These are phyloP conservation scores for Argyrosomus regius DNA, from an alignment of 2,797 vertebrate species.

Conservation along the genomic window DNA sequence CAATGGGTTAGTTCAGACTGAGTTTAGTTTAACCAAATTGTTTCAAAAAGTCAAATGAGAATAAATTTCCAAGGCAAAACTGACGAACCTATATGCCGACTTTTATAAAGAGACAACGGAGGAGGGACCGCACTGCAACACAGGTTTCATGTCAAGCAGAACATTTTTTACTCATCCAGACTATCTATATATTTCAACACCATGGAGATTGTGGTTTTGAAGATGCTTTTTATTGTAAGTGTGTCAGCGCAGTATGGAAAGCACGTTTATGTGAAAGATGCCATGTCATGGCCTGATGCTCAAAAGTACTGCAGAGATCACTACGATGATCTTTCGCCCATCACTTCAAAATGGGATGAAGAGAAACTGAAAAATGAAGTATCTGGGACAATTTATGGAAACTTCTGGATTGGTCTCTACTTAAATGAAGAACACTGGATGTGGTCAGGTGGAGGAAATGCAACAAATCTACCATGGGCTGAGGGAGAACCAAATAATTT, in stretches of 20 bases:
- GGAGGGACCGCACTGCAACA: background rate
- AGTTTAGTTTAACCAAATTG: background rate
- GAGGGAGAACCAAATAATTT: fast-evolving
- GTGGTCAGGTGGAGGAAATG: constrained; percentile 37
- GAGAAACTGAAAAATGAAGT: background rate
- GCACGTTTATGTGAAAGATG: background rate
- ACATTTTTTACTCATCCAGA: background rate
- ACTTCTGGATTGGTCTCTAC: constrained; percentile 33
- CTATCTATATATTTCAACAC: background rate
- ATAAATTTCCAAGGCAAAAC: constrained; percentile 22
- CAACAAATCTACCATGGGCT: background rate
- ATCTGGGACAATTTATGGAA: background rate
- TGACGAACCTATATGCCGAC: background rate
- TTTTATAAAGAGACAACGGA: background rate
- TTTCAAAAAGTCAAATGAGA: constrained; percentile 1
- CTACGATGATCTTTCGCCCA: constrained; percentile 43
- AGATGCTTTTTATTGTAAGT: constrained; percentile 14
- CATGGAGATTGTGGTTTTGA: constrained; percentile 28
- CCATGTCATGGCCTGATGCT: fast-evolving
- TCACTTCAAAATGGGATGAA: background rate
- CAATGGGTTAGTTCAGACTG: background rate
- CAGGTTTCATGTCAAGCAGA: background rate
- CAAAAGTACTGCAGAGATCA: background rate
- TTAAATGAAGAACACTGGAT: background rate
- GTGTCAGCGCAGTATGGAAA: background rate